These are phyloP conservation scores for Brotula barbata DNA, from an alignment of 2,797 vertebrate genomes.

Conservation along the genomic window DNA sequence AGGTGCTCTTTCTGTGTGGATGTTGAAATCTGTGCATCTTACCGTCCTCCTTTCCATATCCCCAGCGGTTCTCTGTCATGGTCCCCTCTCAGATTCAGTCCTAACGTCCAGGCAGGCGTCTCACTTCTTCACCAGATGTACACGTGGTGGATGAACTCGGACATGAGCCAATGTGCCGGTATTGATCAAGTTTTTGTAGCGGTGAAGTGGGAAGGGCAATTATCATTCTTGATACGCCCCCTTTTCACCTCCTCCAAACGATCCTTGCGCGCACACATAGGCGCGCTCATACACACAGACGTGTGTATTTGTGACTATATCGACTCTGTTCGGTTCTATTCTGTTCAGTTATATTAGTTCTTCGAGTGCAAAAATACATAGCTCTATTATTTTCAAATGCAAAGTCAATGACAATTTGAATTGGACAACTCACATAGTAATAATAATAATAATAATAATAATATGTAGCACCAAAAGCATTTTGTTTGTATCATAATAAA, in stretches of 20 bases:
- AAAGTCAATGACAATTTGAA: too few species aligned
- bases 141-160: slow-evolving; percentile 26
- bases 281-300: neutral
- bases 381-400: too few species aligned
- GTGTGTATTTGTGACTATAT: too few species aligned
- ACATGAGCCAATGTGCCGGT: slow-evolving; percentile 20
- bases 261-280: neutral
- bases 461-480: too few species aligned
- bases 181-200: slow-evolving; percentile 52
- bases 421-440: too few species aligned
- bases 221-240: slow-evolving; percentile 64
- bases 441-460: too few species aligned
- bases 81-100: slow-evolving; percentile 21
- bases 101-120: neutral
- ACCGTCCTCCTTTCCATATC: slow-evolving; percentile 93
- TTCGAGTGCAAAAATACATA: too few species aligned
- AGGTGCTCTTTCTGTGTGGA: neutral
- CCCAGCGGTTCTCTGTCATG: slow-evolving; percentile 92
- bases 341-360: too few species aligned
- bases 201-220: slow-evolving; percentile 50
- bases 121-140: slow-evolving; percentile 3
- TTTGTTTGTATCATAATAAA: too few species aligned
- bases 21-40: slow-evolving; percentile 60
- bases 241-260: slow-evolving; percentile 2
- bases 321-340: too few species aligned